Evolutionary conservation across 2,797 vertebrate genomes (phyloP).

Genomic region (Limnodromus scolopaceus): DNA sequence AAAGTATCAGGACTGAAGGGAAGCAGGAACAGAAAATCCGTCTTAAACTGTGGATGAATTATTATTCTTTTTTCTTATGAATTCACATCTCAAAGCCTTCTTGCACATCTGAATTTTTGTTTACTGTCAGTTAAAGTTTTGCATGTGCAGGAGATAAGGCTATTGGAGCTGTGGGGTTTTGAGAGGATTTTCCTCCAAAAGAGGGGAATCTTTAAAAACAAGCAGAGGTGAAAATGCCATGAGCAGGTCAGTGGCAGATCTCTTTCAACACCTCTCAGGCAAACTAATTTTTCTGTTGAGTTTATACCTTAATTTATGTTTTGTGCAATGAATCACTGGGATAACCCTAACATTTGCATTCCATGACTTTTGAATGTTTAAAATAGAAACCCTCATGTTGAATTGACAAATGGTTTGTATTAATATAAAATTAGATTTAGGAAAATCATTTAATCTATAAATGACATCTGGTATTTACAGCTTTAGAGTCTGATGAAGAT

Average conservation of each 20-base stretch:
- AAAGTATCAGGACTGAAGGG: neutral
- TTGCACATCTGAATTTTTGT: neutral
- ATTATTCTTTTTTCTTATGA: neutral
- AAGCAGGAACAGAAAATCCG: neutral
- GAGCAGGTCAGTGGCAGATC: neutral
- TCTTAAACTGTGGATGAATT: neutral
- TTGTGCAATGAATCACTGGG: slow-evolving; percentile 39
- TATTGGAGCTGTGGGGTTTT: neutral
- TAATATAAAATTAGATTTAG: slow-evolving; percentile 62
- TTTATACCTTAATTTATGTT: slow-evolving; percentile 48
- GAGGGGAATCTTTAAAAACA: neutral
- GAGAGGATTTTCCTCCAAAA: neutral
- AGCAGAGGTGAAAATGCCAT: neutral
- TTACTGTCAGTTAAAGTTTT: neutral
- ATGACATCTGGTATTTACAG: slow-evolving; percentile 64
- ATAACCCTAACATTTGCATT: slow-evolving; percentile 57
- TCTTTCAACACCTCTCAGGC: neutral
- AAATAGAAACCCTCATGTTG: slow-evolving; percentile 38
- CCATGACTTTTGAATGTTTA: slow-evolving; percentile 41
- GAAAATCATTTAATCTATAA: slow-evolving; percentile 62
- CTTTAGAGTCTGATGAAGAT: slow-evolving; percentile 58
- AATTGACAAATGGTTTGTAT: slow-evolving; percentile 60
- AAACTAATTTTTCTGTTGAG: slow-evolving; percentile 33
- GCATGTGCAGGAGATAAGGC: neutral
- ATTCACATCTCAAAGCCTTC: neutral